Evolutionary conservation across 2,888 invertebrate genomes (phyloP).

Genomic region (Tenthredo mesomela): DNA sequence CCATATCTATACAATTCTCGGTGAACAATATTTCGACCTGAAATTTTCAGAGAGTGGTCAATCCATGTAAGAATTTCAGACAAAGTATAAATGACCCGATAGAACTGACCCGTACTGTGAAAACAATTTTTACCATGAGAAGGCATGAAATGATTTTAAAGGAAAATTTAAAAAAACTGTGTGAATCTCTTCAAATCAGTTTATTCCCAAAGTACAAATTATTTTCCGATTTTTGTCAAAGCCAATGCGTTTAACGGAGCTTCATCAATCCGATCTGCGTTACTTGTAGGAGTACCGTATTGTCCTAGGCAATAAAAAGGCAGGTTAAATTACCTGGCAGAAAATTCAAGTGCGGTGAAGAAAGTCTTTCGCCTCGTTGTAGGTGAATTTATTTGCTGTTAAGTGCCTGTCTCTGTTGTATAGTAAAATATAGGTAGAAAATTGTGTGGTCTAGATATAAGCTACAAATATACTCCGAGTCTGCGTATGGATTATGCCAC

Average conservation of each 20-base stretch:
- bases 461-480: background rate
- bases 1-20: background rate
- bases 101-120: no score
- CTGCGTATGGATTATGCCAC: background rate
- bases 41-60: background rate
- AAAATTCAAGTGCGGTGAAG: background rate
- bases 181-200: no score
- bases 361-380: background rate
- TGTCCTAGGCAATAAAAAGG: background rate
- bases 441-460: background rate
- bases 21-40: background rate
- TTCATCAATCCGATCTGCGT: background rate
- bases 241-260: background rate
- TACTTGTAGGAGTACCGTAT: background rate
- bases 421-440: background rate
- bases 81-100: no score
- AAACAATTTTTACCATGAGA: no score
- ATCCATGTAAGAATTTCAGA: no score
- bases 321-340: constrained; percentile 7
- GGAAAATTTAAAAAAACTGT: background rate
- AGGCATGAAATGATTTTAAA: no score
- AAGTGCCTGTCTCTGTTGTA: background rate
- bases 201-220: no score
- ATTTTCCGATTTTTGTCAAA: background rate
- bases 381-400: background rate